Base-by-base conservation (phyloP, 2,113 vertebrate genomes). In the Panurus biarmicus region DNA sequence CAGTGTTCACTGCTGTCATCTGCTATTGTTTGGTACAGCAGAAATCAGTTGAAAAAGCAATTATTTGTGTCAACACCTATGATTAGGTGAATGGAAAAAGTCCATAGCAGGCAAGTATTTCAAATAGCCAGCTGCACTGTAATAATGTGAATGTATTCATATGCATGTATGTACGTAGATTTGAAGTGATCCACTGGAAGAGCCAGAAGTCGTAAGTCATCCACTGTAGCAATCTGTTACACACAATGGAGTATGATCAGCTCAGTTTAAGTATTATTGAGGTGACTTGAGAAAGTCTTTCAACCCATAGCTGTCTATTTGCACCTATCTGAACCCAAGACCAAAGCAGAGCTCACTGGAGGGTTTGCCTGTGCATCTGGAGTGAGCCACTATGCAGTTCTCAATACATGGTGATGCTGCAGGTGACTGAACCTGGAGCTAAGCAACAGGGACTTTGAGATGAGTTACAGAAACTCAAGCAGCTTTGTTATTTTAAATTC, bases 391-490 rank as follows among this genome's bases (percentile, higher is more conserved):
- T 28, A 23, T 35, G 65, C 25, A 42, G n/a, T 2, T 58, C 80
- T 50, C 9, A 0, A 28, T 14, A 29, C 4, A 9, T 2, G 5
- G 12, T 5, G 53, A 35, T 0, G 5, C 29, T 56, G 50, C 65
- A 84, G 48, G 61, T 72, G n/a, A 50, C 69, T 50, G 25, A 73
- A 38, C 31, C 56, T 83, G 14, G 47, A 87, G 51, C 56, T 82
- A 57, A 74, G 35, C 76, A 54, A 28, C 7, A 58, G 48, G 45
- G 87, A 35, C 36, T 89, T 93, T 47, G 31, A 61, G 26, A 5
- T 87, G 48, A 95, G 76, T 92, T 89, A 84, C 48, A 53, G 44
- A 91, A 93, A 84, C 85, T 82, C 85, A 92, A 96, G 69, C n/a
- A 93, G 57, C 78, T 90, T 82, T 67, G 80, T 54, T 48, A 33